Conservation (phyloP, 2,797 vertebrate species). For the Dallia pectoralis region DNA sequence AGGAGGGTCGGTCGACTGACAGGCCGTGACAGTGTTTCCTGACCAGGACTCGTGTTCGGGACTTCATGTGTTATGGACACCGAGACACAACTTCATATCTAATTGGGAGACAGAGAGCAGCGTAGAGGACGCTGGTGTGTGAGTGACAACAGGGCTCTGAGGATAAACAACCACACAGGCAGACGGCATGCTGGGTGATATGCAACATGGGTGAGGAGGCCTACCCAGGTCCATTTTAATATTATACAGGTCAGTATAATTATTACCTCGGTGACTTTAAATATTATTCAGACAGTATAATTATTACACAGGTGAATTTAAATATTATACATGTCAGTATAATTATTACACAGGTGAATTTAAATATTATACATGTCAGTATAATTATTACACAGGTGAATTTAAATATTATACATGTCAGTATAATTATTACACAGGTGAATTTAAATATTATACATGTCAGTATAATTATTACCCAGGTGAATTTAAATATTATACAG, state of each 20-base stretch:
- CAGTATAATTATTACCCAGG: no score
- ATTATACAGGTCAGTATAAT: neutral
- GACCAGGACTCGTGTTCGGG: conserved; percentile 11
- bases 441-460: no score
- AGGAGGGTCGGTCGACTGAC: conserved; percentile 9
- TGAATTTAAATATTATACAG: no score
- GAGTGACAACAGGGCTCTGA: conserved; percentile 32
- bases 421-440: no score
- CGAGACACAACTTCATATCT: conserved; percentile 2
- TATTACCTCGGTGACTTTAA: no score
- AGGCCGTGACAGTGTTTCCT: conserved; percentile 35
- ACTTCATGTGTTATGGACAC: conserved; percentile 33
- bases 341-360: no score
- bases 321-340: no score
- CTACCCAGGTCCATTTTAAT: neutral
- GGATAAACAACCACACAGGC: conserved; percentile 38
- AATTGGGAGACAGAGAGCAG: neutral
- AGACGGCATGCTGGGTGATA: conserved; percentile 27
- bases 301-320: no score
- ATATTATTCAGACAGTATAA: no score
- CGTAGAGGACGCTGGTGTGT: conserved; percentile 24
- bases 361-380: no score
- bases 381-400: no score
- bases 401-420: no score
- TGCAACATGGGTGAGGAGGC: conserved; percentile 50